Conservation (phyloP, 2,113 vertebrate genomes). For the Chauna torquata region DNA sequence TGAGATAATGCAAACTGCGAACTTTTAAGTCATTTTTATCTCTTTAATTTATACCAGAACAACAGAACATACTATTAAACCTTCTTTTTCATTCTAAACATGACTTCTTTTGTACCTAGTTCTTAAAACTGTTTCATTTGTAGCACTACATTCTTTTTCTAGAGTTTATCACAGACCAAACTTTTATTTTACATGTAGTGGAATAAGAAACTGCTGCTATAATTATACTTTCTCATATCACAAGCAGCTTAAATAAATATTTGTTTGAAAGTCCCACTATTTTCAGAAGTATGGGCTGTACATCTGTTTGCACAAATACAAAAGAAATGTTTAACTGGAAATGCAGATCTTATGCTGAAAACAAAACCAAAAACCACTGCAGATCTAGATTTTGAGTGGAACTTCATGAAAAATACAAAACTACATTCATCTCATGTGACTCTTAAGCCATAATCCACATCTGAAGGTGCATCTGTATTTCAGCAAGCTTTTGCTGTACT, state of each 20-base stretch:
- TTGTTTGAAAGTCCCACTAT: not conserved
- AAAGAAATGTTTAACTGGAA: not conserved
- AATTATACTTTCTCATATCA: not conserved
- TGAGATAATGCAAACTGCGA: not conserved
- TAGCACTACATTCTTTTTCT: not conserved
- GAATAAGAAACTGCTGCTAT: not conserved
- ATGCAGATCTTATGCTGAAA: not conserved
- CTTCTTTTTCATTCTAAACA: not conserved
- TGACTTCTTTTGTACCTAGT: not conserved
- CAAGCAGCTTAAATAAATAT: not conserved
- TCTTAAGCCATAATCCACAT: not conserved
- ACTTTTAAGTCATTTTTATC: not conserved
- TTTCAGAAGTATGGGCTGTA: not conserved
- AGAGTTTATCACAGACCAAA: not conserved
- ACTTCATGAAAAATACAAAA: not conserved
- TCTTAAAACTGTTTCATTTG: not conserved
- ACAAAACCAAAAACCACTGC: not conserved
- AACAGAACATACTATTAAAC: not conserved
- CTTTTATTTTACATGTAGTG: not conserved
- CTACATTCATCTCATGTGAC: not conserved
- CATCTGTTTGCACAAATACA: not conserved
- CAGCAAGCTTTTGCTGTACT: not conserved
- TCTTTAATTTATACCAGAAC: not conserved
- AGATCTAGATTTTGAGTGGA: not conserved
- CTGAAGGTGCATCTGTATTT: not conserved